A percentile compares a stretch with the other conserved stretches of the same genome.
phyloP scores from a whole-genome alignment of 1,140 invertebrate species.

The Zelostemma sp. region DNA sequence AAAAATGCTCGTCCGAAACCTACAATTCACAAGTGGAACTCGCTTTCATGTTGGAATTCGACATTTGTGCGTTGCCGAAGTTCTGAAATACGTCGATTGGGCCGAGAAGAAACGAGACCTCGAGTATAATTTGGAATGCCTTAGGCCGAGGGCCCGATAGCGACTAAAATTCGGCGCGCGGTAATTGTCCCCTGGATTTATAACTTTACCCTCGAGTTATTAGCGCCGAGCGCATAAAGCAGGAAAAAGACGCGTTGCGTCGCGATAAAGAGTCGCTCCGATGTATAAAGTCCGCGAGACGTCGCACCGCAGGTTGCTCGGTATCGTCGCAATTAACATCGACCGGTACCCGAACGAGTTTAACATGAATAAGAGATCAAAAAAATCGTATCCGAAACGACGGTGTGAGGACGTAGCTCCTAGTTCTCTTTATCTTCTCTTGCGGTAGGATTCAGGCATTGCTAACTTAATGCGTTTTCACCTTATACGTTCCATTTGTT shows the following conservation, averaged over 20 bases:
- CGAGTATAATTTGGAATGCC: conserved; percentile 37
- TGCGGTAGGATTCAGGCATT: conserved; percentile 12
- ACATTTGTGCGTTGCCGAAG: conserved; percentile 12
- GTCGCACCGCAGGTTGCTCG: conserved; percentile 31
- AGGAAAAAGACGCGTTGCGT: conserved; percentile 27
- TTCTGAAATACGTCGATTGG: conserved; percentile 14
- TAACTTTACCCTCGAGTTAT: conserved; percentile 26
- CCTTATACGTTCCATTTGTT: conserved; percentile 4
- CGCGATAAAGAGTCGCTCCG: conserved; percentile 29
- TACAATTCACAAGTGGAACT: conserved; percentile 21
- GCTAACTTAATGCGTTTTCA: conserved; percentile 10
- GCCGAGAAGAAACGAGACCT: conserved; percentile 5
- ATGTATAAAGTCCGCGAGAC: conserved; percentile 31
- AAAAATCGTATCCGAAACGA: conserved; percentile 19
- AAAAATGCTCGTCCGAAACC: conserved; percentile 13
- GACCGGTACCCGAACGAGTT: conserved; percentile 47
- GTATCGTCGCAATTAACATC: conserved; percentile 53
- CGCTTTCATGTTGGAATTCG: conserved; percentile 20
- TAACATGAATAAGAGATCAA: conserved; percentile 62
- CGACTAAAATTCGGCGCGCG: conserved; percentile 9
- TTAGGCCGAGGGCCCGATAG: conserved; percentile 23
- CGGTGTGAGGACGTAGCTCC: conserved; percentile 10
- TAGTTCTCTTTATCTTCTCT: conserved; percentile 12
- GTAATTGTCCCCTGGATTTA: conserved; percentile 20
- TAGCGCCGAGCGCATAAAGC: too few species aligned